Conservation (phyloP, 2,113 vertebrate species). For the Sapajus apella region DNA sequence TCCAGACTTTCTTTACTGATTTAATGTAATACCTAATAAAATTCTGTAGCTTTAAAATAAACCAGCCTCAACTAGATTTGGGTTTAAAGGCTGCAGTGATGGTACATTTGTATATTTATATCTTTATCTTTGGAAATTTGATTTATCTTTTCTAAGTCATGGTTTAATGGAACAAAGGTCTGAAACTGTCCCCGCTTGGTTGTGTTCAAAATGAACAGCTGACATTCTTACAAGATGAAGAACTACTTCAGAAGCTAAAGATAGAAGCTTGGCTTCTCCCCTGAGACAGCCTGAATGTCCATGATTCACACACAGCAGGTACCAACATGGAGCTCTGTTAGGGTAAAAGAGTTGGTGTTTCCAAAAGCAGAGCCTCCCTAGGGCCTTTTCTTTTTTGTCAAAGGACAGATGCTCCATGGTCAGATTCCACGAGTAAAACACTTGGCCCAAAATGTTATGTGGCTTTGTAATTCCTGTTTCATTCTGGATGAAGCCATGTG, state of each 20-base stretch:
- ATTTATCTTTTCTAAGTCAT: constrained; percentile 56
- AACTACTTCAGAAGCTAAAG: constrained; percentile 59
- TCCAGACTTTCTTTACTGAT: constrained; percentile 49
- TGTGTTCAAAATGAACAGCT: constrained; percentile 64
- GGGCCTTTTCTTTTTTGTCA: background rate
- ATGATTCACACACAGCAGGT: constrained; percentile 51
- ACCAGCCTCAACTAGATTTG: constrained; percentile 12
- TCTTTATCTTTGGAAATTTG: constrained; percentile 63
- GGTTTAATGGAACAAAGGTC: constrained; percentile 66
- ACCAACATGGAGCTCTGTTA: background rate
- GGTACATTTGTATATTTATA: constrained; percentile 52
- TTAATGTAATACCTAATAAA: constrained; percentile 62
- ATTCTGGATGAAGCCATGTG: background rate
- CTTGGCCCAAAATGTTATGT: constrained; percentile 35
- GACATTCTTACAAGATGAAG: constrained; percentile 68
- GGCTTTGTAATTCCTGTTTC: constrained; percentile 21
- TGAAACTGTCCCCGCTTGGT: constrained; percentile 51
- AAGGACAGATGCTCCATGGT: constrained; percentile 13
- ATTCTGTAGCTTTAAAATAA: constrained; percentile 69
- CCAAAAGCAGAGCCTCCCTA: background rate
- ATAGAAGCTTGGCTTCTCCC: constrained; percentile 69
- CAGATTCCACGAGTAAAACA: constrained; percentile 34
- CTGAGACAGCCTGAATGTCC: constrained; percentile 1
- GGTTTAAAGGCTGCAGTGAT: constrained; percentile 19
- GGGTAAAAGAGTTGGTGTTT: background rate